phyloP scores from a whole-genome alignment of 2,113 vertebrate species.

The Periophthalmus modestus region DNA sequence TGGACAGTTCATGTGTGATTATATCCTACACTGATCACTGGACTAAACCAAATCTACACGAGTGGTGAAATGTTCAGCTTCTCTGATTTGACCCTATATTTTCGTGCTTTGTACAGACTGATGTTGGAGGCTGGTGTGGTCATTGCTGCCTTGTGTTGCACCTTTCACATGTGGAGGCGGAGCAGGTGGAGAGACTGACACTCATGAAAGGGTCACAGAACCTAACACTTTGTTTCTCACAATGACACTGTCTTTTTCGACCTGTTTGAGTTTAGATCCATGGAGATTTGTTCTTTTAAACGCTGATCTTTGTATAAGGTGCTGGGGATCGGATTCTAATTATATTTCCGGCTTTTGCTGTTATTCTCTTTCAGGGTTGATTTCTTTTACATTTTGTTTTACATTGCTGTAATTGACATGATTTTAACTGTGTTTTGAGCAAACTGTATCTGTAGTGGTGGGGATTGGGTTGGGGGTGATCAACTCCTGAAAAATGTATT shows the following conservation, averaged over 20 bases:
- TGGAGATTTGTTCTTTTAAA: conserved; percentile 45
- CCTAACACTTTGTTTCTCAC: conserved; percentile 56
- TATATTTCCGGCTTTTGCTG: conserved; percentile 75
- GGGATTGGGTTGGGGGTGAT: conserved; percentile 65
- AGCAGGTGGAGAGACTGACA: not conserved
- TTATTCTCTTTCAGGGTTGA: conserved; percentile 79
- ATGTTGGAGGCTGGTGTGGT: conserved; percentile 16
- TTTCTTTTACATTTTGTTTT: conserved; percentile 72
- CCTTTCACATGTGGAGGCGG: conserved; percentile 26
- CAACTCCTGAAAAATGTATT: conserved; percentile 72
- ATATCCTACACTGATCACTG: conserved; percentile 58
- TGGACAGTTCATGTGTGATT: conserved; percentile 27
- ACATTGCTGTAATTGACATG: conserved; percentile 78
- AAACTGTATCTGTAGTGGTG: conserved; percentile 77
- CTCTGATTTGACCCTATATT: conserved; percentile 66
- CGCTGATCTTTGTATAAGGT: conserved; percentile 75
- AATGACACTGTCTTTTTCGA: conserved; percentile 59
- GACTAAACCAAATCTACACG: conserved; percentile 31
- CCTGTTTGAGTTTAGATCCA: conserved; percentile 55
- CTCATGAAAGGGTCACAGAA: conserved; percentile 17
- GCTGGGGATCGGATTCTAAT: conserved; percentile 76
- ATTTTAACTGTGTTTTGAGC: conserved; percentile 76
- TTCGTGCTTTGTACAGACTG: conserved; percentile 64
- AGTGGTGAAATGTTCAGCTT: conserved; percentile 59
- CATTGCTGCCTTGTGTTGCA: conserved; percentile 68